A percentile compares a stretch with the other conserved stretches of the same genome.
These are phyloP conservation scores for Tuberolachnus salignus DNA, from an alignment of 2,888 invertebrate species.

Conservation along the genomic window DNA sequence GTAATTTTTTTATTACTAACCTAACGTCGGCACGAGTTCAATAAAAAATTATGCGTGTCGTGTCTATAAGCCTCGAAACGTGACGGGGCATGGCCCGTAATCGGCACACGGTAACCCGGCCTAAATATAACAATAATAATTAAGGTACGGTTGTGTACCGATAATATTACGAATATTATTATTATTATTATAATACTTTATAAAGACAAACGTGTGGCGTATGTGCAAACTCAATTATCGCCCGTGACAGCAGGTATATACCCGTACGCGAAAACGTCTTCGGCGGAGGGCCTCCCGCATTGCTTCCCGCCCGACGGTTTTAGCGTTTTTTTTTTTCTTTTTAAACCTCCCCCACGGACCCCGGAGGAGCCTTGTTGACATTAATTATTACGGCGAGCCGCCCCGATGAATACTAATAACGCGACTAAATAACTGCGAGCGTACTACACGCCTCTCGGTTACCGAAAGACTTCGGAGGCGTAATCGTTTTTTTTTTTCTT, in stretches of 20 bases:
- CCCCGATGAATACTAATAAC: constrained; percentile 38
- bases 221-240: constrained; percentile 48
- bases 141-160: background rate
- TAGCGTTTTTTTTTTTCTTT: too few species aligned
- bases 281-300: too few species aligned
- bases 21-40: background rate
- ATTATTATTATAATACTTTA: constrained; percentile 1
- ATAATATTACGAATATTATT: constrained; percentile 1
- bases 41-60: background rate
- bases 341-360: background rate
- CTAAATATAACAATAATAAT: background rate
- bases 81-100: background rate
- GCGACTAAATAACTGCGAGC: background rate
- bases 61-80: background rate
- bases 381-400: background rate
- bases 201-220: background rate
- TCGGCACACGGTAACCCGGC: background rate
- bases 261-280: background rate
- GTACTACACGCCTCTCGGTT: background rate
- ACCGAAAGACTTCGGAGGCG: too few species aligned
- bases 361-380: constrained; percentile 24
- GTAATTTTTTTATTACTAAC: too few species aligned
- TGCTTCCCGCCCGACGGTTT: too few species aligned
- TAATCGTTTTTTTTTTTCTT: too few species aligned
- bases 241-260: constrained; percentile 12